A percentile compares a stretch with the other conserved stretches of the same genome.
Conservation (phyloP, 2,113 vertebrate species). For the Phalacrocorax brasilianus region DNA sequence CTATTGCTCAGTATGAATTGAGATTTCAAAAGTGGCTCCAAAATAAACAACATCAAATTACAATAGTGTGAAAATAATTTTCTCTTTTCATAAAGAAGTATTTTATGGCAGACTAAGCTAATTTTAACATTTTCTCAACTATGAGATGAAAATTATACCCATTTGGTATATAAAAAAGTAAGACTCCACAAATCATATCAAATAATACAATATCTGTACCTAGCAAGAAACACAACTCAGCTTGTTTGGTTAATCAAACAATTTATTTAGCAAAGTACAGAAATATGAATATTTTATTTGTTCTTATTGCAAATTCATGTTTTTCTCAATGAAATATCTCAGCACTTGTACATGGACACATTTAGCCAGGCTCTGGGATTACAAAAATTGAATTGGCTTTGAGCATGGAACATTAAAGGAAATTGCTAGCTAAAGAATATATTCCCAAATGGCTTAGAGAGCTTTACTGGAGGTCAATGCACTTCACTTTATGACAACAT, state of each 20-base stretch:
- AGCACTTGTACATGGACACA: not conserved
- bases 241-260: slow-evolving; percentile 26
- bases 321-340: slow-evolving; percentile 46
- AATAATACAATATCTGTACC: not conserved
- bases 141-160: not conserved
- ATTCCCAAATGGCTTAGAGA: not conserved
- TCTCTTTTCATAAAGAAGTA: not conserved
- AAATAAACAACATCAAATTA: slow-evolving; percentile 13
- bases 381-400: slow-evolving; percentile 41
- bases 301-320: slow-evolving; percentile 31
- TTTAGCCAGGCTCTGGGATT: not conserved
- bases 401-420: not conserved
- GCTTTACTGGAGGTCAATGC: not conserved
- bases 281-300: slow-evolving; percentile 28
- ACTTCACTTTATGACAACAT: slow-evolving; percentile 24
- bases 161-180: not conserved
- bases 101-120: not conserved
- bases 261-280: slow-evolving; percentile 35
- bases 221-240: not conserved
- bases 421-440: slow-evolving; percentile 17
- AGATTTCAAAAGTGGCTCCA: not conserved
- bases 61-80: not conserved
- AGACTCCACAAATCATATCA: not conserved
- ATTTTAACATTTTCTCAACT: slow-evolving; percentile 21
- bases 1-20: not conserved